A percentile compares a stretch with the other conserved stretches of the same genome.
Evolutionary conservation across 2,113 vertebrate genomes (phyloP).

Genomic region (Urocitellus parryii): DNA sequence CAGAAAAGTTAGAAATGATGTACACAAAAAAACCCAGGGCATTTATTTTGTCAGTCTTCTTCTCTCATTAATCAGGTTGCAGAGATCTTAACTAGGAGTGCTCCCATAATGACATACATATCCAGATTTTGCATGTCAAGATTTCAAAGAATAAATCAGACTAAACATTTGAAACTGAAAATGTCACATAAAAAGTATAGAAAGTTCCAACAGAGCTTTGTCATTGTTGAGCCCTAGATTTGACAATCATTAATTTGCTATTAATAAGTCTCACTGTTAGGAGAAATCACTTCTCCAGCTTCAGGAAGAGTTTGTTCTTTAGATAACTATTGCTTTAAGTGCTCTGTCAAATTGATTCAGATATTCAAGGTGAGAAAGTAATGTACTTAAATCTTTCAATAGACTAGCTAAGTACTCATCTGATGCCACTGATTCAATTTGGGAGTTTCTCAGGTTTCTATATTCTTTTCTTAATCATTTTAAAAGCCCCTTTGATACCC

Average conservation of each 20-base stretch:
- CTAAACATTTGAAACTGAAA: constrained; percentile 56
- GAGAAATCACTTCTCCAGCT: constrained; percentile 38
- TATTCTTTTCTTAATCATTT: constrained; percentile 41
- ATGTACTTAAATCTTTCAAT: constrained; percentile 74
- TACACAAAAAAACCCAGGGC: background rate
- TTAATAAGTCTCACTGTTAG: constrained; percentile 65
- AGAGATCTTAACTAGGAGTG: constrained; percentile 9
- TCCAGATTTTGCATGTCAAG: constrained; percentile 20
- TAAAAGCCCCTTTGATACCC: constrained; percentile 22
- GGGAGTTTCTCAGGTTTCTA: constrained; percentile 31
- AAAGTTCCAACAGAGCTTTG: constrained; percentile 58
- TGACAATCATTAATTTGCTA: constrained; percentile 72
- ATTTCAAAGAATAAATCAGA: constrained; percentile 57
- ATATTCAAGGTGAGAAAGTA: constrained; percentile 67
- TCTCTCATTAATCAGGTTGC: constrained; percentile 36
- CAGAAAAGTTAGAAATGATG: background rate
- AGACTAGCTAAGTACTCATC: constrained; percentile 57
- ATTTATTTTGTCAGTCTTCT: constrained; percentile 11
- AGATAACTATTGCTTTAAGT: constrained; percentile 60
- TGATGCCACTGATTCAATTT: constrained; percentile 53
- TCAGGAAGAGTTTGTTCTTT: constrained; percentile 45
- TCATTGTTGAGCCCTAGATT: constrained; percentile 53
- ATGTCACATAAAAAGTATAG: constrained; percentile 28
- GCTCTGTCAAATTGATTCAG: constrained; percentile 62
- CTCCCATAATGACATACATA: background rate